These are phyloP conservation scores for Hecatera dysodea DNA, from an alignment of 2,888 invertebrate genomes.

Conservation along the genomic window DNA sequence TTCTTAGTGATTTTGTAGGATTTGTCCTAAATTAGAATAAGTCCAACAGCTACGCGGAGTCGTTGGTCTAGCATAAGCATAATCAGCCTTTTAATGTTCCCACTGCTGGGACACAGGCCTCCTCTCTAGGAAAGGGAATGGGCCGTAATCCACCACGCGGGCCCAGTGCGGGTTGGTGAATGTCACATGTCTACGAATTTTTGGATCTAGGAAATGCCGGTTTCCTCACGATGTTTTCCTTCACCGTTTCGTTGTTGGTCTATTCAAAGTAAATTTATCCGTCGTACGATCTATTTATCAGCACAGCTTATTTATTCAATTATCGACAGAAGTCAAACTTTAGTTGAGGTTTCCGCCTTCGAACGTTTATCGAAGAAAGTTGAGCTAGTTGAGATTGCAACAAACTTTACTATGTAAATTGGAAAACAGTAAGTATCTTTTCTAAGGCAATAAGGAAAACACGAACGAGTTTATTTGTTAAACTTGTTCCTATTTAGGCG, in stretches of 20 bases:
- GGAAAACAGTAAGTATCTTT: conserved; percentile 46
- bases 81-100: no score
- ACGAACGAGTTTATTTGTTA: conserved; percentile 10
- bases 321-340: conserved; percentile 23
- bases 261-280: not conserved
- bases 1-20: not conserved
- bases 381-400: conserved; percentile 39
- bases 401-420: conserved; percentile 42
- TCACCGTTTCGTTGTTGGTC: no score
- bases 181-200: no score
- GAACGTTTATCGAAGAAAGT: conserved; percentile 47
- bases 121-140: no score
- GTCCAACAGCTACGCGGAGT: not conserved
- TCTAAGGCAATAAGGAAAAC: conserved; percentile 42
- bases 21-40: not conserved
- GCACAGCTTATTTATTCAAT: conserved; percentile 45
- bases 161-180: no score
- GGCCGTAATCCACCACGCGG: no score
- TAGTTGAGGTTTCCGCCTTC: not conserved
- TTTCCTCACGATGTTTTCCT: no score
- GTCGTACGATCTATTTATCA: conserved; percentile 8
- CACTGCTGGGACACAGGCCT: no score
- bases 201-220: no score
- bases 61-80: not conserved
- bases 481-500: conserved; percentile 17